Conservation (phyloP, 2,797 vertebrate genomes). For the Trichosurus vulpecula region DNA sequence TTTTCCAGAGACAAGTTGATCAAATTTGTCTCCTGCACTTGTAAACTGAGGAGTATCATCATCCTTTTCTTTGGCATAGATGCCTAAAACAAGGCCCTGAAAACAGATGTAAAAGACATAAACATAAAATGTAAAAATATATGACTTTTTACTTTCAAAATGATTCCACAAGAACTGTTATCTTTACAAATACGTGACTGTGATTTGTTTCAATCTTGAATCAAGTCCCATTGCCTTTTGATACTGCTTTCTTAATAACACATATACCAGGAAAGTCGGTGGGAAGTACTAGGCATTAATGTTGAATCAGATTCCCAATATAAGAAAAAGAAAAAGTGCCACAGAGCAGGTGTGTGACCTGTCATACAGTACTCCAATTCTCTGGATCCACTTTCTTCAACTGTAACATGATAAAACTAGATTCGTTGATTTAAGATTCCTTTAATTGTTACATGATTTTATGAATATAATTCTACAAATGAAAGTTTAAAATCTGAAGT, state of each 20-base stretch:
- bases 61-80: conserved; percentile 89
- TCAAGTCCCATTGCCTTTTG: not conserved
- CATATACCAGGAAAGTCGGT: not conserved
- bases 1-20: conserved; percentile 90
- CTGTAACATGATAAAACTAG: no score
- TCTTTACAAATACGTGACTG: conserved; percentile 26
- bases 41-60: conserved; percentile 86
- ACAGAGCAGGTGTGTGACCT: no score
- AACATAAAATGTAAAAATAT: not conserved
- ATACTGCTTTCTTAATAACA: not conserved
- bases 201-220: not conserved
- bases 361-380: no score
- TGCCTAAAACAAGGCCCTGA: conserved; percentile 91
- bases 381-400: no score
- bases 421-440: no score
- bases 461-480: no score
- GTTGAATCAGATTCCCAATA: not conserved
- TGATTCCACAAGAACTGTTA: conserved; percentile 15
- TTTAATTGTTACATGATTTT: no score
- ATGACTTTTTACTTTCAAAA: not conserved
- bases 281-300: not conserved
- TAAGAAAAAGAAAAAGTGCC: not conserved
- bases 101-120: conserved; percentile 36
- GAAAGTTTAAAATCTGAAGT: no score
- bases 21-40: conserved; percentile 88